These are phyloP conservation scores for Ceratosolen solmsi DNA, from an alignment of 1,140 invertebrate genomes.

Conservation along the genomic window DNA sequence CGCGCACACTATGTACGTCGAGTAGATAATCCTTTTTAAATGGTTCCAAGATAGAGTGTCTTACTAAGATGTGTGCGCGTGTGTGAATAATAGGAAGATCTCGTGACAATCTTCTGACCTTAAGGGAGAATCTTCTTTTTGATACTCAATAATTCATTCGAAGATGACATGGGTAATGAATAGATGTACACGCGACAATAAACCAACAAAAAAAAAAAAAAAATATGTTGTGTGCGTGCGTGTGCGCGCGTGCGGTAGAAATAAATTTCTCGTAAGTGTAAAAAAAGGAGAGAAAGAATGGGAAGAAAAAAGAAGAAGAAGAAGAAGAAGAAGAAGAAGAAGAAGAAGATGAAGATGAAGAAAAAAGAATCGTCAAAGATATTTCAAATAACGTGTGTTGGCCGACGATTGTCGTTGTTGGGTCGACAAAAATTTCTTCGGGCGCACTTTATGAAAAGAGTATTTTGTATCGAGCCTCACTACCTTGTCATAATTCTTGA, in stretches of 20 bases:
- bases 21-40: not conserved
- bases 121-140: constrained; percentile 3
- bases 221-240: no score
- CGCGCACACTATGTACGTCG: not conserved
- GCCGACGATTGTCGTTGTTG: not conserved
- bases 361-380: not conserved
- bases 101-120: not conserved
- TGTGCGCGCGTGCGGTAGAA: no score
- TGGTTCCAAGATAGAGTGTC: not conserved
- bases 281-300: no score
- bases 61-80: no score
- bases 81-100: no score
- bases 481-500: constrained; percentile 11
- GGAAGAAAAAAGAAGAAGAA: no score
- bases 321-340: no score
- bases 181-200: not conserved
- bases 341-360: not conserved
- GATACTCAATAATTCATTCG: not conserved
- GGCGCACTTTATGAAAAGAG: not conserved
- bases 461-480: not conserved
- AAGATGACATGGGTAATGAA: not conserved
- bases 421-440: not conserved
- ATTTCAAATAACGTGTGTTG: no score
- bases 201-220: not conserved
- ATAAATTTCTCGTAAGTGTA: no score